phyloP scores from a whole-genome alignment of 2,888 invertebrate genomes.

The Noctua pronuba region DNA sequence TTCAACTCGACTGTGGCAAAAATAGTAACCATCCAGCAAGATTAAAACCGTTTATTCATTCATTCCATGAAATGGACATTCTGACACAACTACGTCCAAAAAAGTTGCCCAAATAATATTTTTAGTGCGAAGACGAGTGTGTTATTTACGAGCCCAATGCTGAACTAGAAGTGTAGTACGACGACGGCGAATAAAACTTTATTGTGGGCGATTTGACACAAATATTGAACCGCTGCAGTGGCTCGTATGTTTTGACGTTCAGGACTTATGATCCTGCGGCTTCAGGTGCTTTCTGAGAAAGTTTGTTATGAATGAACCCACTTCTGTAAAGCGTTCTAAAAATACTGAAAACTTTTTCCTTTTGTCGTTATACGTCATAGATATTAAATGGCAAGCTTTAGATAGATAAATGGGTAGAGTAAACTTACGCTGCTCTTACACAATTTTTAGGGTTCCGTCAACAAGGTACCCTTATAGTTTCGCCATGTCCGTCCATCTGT shows the following conservation, averaged over 20 bases:
- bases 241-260: conserved; percentile 9
- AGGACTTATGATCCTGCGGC: background rate
- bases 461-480: too few species aligned
- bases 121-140: conserved; percentile 58
- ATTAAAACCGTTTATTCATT: background rate
- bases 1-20: background rate
- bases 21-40: background rate
- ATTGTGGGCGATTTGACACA: conserved; percentile 51
- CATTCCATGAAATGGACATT: background rate
- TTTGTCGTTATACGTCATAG: background rate
- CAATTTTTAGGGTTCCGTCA: too few species aligned
- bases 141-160: conserved; percentile 60
- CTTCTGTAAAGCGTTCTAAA: background rate
- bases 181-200: conserved; percentile 60
- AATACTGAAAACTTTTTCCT: background rate
- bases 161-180: conserved; percentile 45
- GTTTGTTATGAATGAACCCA: conserved; percentile 11
- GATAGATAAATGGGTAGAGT: background rate
- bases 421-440: background rate
- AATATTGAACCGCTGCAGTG: conserved; percentile 48
- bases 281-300: conserved; percentile 18
- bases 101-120: conserved; percentile 62
- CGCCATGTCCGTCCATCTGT: too few species aligned
- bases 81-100: conserved; percentile 8
- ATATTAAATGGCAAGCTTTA: background rate